Percentiles rank a stretch among this genome's conserved stretches.
Evolutionary conservation across 1,140 invertebrate species (phyloP).

Genomic region (Neocloeon triangulifer): DNA sequence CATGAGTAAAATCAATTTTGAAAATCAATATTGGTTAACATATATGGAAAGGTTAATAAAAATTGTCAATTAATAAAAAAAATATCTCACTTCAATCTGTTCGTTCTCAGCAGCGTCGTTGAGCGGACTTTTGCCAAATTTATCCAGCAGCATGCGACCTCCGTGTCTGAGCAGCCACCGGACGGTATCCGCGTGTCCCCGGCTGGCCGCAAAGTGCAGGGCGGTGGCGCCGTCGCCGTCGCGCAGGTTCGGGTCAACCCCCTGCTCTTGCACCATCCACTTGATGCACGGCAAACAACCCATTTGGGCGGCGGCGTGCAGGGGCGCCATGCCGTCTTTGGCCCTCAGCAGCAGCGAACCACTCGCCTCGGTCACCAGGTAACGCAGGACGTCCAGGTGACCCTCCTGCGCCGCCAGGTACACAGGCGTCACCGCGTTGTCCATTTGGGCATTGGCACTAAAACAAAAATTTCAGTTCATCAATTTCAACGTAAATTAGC

Average conservation of each 20-base stretch:
- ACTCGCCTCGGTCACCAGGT: slow-evolving; percentile 54
- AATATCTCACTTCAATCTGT: slow-evolving; percentile 53
- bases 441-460: slow-evolving; percentile 72
- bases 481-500: too few relatives aligned
- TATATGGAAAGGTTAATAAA: too few relatives aligned
- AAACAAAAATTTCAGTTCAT: slow-evolving; percentile 15
- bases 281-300: slow-evolving; percentile 64
- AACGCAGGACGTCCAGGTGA: slow-evolving; percentile 60
- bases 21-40: too few relatives aligned
- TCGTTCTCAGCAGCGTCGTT: slow-evolving; percentile 77
- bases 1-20: too few relatives aligned
- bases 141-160: slow-evolving; percentile 52
- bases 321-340: slow-evolving; percentile 68
- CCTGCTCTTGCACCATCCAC: slow-evolving; percentile 73
- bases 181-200: slow-evolving; percentile 57
- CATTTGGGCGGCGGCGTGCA: slow-evolving; percentile 72
- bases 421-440: slow-evolving; percentile 72
- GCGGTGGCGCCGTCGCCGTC: slow-evolving; percentile 68
- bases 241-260: slow-evolving; percentile 54
- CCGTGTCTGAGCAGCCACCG: slow-evolving; percentile 62
- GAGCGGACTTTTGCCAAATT: slow-evolving; percentile 66
- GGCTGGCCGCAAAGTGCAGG: slow-evolving; percentile 55
- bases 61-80: too few relatives aligned
- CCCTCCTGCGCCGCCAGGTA: slow-evolving; percentile 73
- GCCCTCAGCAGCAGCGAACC: slow-evolving; percentile 52